Base-by-base conservation (phyloP, 2,888 invertebrate genomes). In the Lithophane socia region DNA sequence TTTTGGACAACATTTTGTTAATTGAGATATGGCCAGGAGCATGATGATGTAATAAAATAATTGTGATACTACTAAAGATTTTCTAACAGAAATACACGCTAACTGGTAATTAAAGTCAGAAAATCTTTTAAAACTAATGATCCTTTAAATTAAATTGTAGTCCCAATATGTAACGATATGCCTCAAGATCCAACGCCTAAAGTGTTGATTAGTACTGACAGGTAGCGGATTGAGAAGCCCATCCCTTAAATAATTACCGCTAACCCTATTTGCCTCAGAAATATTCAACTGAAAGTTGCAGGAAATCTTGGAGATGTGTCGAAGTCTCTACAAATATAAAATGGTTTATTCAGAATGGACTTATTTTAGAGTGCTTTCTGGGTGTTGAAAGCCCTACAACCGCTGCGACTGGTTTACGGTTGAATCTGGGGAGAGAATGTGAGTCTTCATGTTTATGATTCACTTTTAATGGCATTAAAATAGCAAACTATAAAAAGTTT, bases 181-280 rank as follows among this genome's bases (percentile, higher is more conserved):
- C 29, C 37, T 60, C 16, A 44, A 44, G 42, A 82, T 24, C 47
- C 24, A 47, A 52, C 24, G 47, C 21, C 37, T 42, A 16, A n/a
- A 65, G 72, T 72, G 85, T 82, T 85, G 82, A 83, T 82, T 69
- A 66, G 37, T 54, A 60, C 60, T 82, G 82, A 82, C 68, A 85
- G 74, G 68, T 77, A 63, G n/a, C 52, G 21, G 54, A 66, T 63
- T 72, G 71, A 29, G 66, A 69, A 65, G 67, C 60, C 47, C 56
- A 37, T 58, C 61, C 52, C 12, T 63, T 67, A 56, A 85, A 82
- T 77, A 70, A 84, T 64, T 84, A 72, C 58, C 52, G 2, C 21
- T 66, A 71, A 80, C 68, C 67, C 37, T 69, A 63, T 75, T 79
- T 64, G 16, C 24, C 13, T 64, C 13, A 54, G 54, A 73, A 64